Evolutionary conservation across 37 sponge, comb jelly and placozoan species (phyloP), one percentile per base, ranked within the genome.

Genomic region (Theonella swinhoei): DNA sequence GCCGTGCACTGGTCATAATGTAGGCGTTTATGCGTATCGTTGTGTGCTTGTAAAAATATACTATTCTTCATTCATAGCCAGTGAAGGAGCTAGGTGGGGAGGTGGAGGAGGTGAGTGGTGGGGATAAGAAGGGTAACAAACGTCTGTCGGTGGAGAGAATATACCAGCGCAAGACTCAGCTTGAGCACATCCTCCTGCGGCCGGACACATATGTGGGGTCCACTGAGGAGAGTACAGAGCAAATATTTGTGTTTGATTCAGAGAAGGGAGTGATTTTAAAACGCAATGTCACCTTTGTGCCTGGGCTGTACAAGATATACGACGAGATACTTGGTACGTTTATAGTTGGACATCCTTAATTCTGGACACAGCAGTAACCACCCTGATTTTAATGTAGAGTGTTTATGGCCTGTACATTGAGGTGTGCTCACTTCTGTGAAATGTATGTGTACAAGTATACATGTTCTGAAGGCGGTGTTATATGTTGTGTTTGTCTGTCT

Each of bases 301-400:
- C 99, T 22, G 99, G 99, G 0, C 89, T 98, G 47, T 98, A 98
- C 91, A 98, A 98, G 87, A 98, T 98, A 34, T 98, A 96, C 68
- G 99, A 98, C 68, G 99, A 98, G 74, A 98, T 98, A 64, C 72
- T 97, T 36, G 93, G 93, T 93, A 41, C 42, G 83, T 70, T 39
- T 59, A 38, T n/a, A n/a, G n/a, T n/a, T n/a, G n/a, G n/a, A n/a
- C n/a, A n/a, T n/a, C n/a, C n/a, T n/a, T n/a, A n/a, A n/a, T n/a
- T n/a, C n/a, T n/a, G n/a, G n/a, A n/a, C n/a, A n/a, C n/a, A n/a
- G n/a, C n/a, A n/a, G n/a, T n/a, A n/a, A n/a, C n/a, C n/a, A n/a
- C n/a, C n/a, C n/a, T n/a, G n/a, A n/a, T n/a, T n/a, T n/a, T n/a
- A n/a, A n/a, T n/a, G n/a, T n/a, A n/a, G n/a, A n/a, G n/a, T n/a